phyloP scores from a whole-genome alignment of 2,888 invertebrate species.

The Aquatica leii region DNA sequence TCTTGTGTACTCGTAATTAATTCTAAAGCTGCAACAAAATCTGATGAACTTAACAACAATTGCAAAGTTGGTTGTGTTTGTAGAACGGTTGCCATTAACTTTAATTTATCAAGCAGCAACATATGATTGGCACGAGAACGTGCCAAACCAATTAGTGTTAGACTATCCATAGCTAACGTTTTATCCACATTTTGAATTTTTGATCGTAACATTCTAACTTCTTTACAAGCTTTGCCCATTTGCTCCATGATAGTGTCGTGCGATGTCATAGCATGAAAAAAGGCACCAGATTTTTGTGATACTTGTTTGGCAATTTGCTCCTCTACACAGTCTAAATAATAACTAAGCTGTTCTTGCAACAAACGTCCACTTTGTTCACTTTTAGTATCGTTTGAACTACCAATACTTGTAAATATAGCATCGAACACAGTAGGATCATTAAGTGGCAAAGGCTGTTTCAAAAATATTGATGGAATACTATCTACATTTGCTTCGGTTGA shows the following conservation, averaged over 20 bases:
- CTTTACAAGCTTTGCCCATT: slow-evolving; percentile 82
- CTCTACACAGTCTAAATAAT: slow-evolving; percentile 94
- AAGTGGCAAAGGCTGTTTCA: slow-evolving; percentile 79
- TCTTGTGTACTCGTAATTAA: slow-evolving; percentile 96
- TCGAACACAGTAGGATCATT: slow-evolving; percentile 83
- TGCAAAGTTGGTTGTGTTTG: slow-evolving; percentile 99
- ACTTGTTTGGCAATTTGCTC: slow-evolving; percentile 93
- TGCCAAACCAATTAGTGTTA: slow-evolving; percentile 78
- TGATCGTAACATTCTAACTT: slow-evolving; percentile 76
- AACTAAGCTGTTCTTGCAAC: slow-evolving; percentile 90
- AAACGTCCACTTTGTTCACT: slow-evolving; percentile 66
- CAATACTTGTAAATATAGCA: slow-evolving; percentile 79
- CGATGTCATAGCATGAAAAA: slow-evolving; percentile 98
- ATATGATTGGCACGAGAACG: slow-evolving; percentile 72
- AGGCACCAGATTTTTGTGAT: slow-evolving; percentile 94
- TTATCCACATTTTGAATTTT: slow-evolving; percentile 82
- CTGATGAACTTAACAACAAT: slow-evolving; percentile 89
- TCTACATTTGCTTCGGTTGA: slow-evolving; percentile 64
- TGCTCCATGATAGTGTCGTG: slow-evolving; percentile 97
- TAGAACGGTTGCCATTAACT: slow-evolving; percentile 93
- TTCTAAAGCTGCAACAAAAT: slow-evolving; percentile 97
- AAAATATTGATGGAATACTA: slow-evolving; percentile 86
- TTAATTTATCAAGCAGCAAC: slow-evolving; percentile 76
- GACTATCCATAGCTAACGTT: slow-evolving; percentile 79
- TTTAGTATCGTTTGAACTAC: slow-evolving; percentile 54